Evolutionary conservation across 2,888 invertebrate genomes (phyloP).

Genomic region (Lithophane ornitopus): DNA sequence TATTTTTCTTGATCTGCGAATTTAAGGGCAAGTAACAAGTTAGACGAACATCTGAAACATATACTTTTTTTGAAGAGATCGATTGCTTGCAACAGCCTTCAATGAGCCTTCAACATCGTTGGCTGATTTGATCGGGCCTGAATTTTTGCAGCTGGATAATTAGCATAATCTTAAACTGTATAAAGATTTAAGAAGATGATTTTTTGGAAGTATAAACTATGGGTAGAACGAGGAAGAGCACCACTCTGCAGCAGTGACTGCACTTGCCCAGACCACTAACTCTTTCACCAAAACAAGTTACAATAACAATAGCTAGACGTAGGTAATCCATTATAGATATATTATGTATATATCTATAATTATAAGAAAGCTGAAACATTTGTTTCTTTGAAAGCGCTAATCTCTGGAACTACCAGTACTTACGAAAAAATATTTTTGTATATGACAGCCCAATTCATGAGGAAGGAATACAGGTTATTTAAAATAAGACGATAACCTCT

Average conservation of each 20-base stretch:
- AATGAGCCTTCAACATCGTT: background rate
- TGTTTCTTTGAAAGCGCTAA: background rate
- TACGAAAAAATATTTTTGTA: background rate
- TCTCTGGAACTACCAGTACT: background rate
- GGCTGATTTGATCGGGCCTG: background rate
- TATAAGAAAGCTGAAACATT: no score
- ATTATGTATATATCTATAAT: background rate
- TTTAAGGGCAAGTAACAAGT: background rate
- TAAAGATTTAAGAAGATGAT: background rate
- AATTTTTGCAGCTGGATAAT: no score
- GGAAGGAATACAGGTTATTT: no score
- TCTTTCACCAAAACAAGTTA: no score
- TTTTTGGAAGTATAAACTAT: background rate
- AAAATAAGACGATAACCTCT: no score
- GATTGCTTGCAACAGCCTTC: background rate
- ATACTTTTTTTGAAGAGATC: background rate
- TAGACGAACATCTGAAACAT: background rate
- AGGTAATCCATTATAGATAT: background rate
- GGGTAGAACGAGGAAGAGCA: background rate
- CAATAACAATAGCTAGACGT: background rate
- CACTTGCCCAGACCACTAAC: background rate
- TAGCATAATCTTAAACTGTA: background rate
- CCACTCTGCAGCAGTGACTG: background rate
- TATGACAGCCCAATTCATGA: no score
- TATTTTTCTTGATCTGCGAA: conserved; percentile 7